phyloP scores from a whole-genome alignment of 1,140 invertebrate species.

The Mamestra configurata region DNA sequence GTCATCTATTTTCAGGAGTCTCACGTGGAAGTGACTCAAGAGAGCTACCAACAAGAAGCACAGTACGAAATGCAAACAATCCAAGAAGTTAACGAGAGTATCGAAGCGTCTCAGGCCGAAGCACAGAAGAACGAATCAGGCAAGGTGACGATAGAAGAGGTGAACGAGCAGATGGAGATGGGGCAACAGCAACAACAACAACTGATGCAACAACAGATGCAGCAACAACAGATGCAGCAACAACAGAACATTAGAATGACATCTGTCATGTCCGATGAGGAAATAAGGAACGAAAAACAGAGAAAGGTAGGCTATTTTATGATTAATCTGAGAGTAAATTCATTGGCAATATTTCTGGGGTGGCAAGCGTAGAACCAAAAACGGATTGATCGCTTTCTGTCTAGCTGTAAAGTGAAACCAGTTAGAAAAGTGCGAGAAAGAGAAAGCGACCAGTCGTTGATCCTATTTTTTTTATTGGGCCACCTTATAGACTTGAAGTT shows the following conservation, averaged over 20 bases:
- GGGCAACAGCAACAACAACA: neutral
- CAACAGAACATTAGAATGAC: conserved; percentile 55
- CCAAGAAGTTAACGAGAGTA: conserved; percentile 14
- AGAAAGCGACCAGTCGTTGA: too few relatives aligned
- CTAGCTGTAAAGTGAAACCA: too few relatives aligned
- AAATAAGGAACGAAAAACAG: conserved; percentile 63
- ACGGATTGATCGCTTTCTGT: too few relatives aligned
- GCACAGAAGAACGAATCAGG: conserved; percentile 44
- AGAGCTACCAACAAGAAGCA: conserved; percentile 27
- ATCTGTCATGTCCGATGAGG: neutral
- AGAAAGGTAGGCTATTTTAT: conserved; percentile 71
- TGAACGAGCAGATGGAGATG: neutral
- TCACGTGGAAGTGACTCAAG: conserved; percentile 4
- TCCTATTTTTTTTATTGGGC: too few relatives aligned
- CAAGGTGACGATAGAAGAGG: conserved; percentile 55
- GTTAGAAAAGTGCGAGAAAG: too few relatives aligned
- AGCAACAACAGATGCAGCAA: neutral
- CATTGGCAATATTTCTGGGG: too few relatives aligned
- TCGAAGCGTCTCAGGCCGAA: neutral
- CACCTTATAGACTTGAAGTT: too few relatives aligned
- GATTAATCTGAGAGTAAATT: too few relatives aligned
- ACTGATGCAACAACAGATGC: neutral
- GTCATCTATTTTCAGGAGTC: conserved; percentile 38
- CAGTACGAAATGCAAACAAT: conserved; percentile 17
- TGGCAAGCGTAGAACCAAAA: too few relatives aligned